Conservation (phyloP, 2,888 invertebrate genomes). For the Tigriopus californicus region DNA sequence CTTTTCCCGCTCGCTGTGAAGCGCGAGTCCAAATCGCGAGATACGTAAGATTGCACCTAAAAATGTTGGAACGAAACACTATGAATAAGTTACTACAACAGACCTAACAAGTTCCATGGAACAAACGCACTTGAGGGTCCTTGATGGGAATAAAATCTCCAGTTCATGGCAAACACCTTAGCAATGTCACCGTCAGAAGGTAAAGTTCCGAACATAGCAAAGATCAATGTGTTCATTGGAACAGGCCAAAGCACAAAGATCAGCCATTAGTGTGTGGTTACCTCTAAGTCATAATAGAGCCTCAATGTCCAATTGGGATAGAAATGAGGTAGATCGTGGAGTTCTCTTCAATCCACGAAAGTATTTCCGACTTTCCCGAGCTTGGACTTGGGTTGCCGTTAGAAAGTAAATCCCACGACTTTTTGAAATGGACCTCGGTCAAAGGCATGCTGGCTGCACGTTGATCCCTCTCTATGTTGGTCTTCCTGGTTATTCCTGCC, state of each 20-base stretch:
- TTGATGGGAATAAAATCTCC: constrained; percentile 16
- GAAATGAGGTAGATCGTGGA: constrained; percentile 3
- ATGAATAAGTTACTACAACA: no score
- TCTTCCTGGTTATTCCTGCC: neutral
- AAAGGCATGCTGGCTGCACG: constrained; percentile 2
- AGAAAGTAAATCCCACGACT: constrained; percentile 14
- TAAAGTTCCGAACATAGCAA: constrained; percentile 11
- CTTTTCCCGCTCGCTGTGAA: neutral
- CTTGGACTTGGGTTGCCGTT: constrained; percentile 12
- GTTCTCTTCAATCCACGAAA: constrained; percentile 15
- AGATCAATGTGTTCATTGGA: constrained; percentile 14
- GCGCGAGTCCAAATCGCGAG: constrained; percentile 14
- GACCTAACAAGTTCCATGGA: no score
- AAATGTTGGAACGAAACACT: no score
- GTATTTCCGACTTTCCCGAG: constrained; percentile 10
- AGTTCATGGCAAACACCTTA: constrained; percentile 17
- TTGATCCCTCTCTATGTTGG: neutral
- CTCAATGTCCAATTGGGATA: constrained; percentile 14
- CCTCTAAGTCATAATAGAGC: constrained; percentile 10
- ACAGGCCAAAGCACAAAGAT: constrained; percentile 5
- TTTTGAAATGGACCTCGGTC: constrained; percentile 10
- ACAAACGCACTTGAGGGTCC: constrained; percentile 15
- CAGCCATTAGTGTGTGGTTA: neutral
- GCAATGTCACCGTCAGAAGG: constrained; percentile 10
- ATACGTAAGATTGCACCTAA: neutral